Base-by-base conservation (phyloP, 1,140 invertebrate species). In the Atta cephalotes region DNA sequence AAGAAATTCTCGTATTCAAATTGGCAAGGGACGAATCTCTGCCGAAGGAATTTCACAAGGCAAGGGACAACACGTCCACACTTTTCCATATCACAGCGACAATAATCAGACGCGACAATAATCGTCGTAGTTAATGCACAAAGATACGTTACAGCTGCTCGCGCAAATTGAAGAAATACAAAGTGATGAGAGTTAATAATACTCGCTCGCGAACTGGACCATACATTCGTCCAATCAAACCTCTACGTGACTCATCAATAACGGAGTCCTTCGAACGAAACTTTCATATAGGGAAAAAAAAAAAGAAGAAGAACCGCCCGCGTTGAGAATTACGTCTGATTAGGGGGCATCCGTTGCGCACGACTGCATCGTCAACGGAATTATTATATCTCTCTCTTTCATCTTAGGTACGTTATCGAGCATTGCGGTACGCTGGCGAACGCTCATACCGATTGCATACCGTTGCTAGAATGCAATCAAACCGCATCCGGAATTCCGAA, bases 391-490 rank as follows among this genome's bases (percentile, higher is more conserved):
- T 14, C 14, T 68, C 31, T 21, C 65, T 45, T 81, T 70, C 31
- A 56, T 16, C 31, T 56, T 56, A 12, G 45, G 49, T 53, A 68
- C 78, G 25, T 18, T 80, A 56, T 10, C 28, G 78, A 56, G 63
- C 25, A 60, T 28, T 62, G 76, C 7, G 58, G 76, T 9, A 18
- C n/a, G 31, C 49, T n/a, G 49, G 14, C 63, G 78, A 49, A 35
- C 49, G 70, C 12, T 45, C 62, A 63, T 80, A 74, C 72, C 63
- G 62, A 86, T 89, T 56, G 74, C 81, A 72, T 71, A 79, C 72
- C 81, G n/a, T 14, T 16, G 66, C 35, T 25, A 89, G 87, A 89
- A 85, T 66, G 80, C 80, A 85, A 85, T 89, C 14, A 51, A 70
- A 77, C 35, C 80, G 56, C 68, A 45, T 53, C 51, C 18, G 62